phyloP scores from a whole-genome alignment of 2,797 vertebrate genomes.

The Ceryle rudis region DNA sequence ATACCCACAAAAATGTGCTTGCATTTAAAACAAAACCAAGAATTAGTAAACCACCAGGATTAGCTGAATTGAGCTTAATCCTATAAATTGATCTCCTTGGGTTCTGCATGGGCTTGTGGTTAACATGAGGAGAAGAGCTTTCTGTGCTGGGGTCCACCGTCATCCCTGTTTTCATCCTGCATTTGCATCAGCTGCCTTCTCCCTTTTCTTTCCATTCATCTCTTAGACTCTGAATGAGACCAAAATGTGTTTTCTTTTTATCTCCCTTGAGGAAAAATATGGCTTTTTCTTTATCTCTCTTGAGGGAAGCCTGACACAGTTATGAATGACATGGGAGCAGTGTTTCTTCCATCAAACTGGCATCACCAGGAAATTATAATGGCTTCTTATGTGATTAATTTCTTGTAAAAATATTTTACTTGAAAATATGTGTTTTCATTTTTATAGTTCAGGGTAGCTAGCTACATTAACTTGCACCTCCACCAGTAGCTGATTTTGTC shows the following conservation, averaged over 20 bases:
- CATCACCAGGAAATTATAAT: not conserved
- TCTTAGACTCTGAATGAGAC: conserved; percentile 16
- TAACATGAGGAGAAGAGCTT: not conserved
- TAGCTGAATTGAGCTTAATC: not conserved
- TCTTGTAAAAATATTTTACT: not conserved
- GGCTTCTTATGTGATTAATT: not conserved
- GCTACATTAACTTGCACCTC: not conserved
- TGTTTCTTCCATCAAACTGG: not conserved
- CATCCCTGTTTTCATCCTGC: not conserved
- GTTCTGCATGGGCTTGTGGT: not conserved
- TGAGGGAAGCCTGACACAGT: conserved; percentile 17
- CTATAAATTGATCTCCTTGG: not conserved
- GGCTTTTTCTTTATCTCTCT: not conserved
- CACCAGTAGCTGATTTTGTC: not conserved
- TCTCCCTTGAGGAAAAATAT: conserved; percentile 8
- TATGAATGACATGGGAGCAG: not conserved
- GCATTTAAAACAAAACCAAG: not conserved
- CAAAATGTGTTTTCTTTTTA: not conserved
- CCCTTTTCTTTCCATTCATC: conserved; percentile 27
- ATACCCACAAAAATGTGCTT: not conserved
- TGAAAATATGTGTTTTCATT: not conserved
- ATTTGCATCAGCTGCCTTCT: not conserved
- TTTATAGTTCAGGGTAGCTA: not conserved
- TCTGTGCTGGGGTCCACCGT: accelerated
- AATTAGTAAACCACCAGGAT: not conserved